Evolutionary conservation across 2,888 invertebrate species (phyloP).

Genomic region (Syrphus vitripennis): DNA sequence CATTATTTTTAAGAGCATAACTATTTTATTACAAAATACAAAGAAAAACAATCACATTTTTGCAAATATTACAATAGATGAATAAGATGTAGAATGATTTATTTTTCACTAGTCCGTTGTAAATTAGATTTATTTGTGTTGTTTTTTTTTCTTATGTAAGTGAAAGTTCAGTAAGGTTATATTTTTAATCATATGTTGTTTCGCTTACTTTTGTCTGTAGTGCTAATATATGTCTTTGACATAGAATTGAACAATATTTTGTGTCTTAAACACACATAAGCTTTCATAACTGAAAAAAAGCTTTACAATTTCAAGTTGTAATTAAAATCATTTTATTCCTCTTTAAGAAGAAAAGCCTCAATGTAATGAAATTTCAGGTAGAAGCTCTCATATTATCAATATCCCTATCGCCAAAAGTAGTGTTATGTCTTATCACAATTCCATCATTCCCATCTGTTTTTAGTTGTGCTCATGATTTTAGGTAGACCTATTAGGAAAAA

Average conservation of each 20-base stretch:
- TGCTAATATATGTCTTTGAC: constrained; percentile 7
- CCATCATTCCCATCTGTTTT: constrained; percentile 75
- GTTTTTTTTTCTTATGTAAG: constrained; percentile 46
- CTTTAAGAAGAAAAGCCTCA: neutral
- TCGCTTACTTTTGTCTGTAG: constrained; percentile 43
- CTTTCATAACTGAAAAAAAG: neutral
- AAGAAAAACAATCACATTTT: constrained; percentile 17
- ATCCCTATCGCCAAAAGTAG: neutral
- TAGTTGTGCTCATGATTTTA: constrained; percentile 28
- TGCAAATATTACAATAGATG: constrained; percentile 12
- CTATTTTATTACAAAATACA: constrained; percentile 48
- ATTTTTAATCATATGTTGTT: constrained; percentile 47
- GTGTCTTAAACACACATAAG: neutral
- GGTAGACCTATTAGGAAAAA: neutral
- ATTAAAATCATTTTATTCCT: neutral
- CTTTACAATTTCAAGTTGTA: neutral
- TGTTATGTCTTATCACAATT: constrained; percentile 72
- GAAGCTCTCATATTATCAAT: constrained; percentile 56
- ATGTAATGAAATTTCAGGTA: constrained; percentile 2
- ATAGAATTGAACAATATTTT: neutral
- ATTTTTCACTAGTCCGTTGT: constrained; percentile 45
- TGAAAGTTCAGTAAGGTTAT: constrained; percentile 67
- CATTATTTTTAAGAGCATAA: constrained; percentile 75
- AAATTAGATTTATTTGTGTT: constrained; percentile 35
- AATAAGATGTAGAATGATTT: constrained; percentile 44